Conservation (phyloP, 2,113 vertebrate genomes). For the Xyliphius kryptos region DNA sequence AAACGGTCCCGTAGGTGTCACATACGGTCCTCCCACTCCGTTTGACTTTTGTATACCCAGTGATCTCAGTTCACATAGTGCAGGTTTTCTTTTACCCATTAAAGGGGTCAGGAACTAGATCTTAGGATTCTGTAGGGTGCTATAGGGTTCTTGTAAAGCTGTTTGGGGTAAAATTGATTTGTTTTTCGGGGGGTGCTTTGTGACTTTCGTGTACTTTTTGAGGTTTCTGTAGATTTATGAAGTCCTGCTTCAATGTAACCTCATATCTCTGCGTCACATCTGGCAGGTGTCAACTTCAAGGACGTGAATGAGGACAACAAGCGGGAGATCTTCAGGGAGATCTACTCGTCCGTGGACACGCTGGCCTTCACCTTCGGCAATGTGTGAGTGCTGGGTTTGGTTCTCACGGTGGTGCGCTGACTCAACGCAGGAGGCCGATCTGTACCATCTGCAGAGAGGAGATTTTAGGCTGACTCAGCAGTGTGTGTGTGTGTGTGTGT, state of each 20-base stretch:
- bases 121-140: no score
- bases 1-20: no score
- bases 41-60: no score
- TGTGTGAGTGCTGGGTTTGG: conserved; percentile 76
- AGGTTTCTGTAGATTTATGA: neutral
- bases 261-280: neutral
- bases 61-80: no score
- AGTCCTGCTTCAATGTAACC: neutral
- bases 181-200: no score
- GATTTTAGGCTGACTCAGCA: conserved; percentile 31
- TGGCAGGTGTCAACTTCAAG: conserved; percentile 88
- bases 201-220: neutral
- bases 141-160: no score
- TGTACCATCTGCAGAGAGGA: conserved; percentile 19
- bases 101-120: no score
- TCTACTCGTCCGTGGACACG: conserved; percentile 87
- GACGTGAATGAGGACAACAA: conserved; percentile 92
- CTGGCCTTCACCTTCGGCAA: conserved; percentile 97
- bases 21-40: no score
- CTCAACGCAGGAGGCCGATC: neutral
- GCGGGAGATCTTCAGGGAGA: conserved; percentile 80
- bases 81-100: no score
- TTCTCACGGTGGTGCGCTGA: neutral
- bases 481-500: conserved; percentile 27
- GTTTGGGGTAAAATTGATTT: no score